Base-by-base conservation (phyloP, 2,888 invertebrate species). In the Andrena praecox region DNA sequence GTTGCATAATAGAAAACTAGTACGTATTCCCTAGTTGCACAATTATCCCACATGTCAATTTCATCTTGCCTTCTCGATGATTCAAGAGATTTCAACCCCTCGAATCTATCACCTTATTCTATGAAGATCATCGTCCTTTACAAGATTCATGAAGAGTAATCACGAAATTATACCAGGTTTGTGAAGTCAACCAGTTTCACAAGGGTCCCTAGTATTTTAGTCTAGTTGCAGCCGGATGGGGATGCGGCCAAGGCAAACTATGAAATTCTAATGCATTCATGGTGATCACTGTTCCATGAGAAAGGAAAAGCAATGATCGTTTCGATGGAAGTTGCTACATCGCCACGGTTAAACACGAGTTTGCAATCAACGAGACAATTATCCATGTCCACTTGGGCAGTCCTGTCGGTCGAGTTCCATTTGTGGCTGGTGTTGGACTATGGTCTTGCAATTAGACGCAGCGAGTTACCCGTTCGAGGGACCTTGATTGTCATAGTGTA, bases 401-500 rank as follows among this genome's bases (percentile, higher is more conserved):
- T 71, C 68, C 56, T 16, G 33, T 27, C 16, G 66, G 56, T 73
- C 42, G 71, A 79, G 78, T 77, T 75, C 63, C 77, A 88, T 82
- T 83, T 70, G 82, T 48, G 70, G 84, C 77, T 71, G 64, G 42
- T 72, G 77, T 76, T 73, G 75, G 77, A 81, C 69, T 80, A 77
- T 74, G 80, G 42, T 74, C 85, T 70, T 59, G 84, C 74, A 80
- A 80, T 80, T 80, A 80, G 72, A 67, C 66, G 73, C 74, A 56
- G 69, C 78, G 67, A 68, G 73, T 73, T 72, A 59, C 54, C 59
- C 48, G 60, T 48, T 31, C 35, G 33, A 33, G 64, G 77, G 73
- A 71, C 89, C 77, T 87, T 77, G 87, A 85, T 88, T 82, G 73
- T 63, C 50, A 24, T 62, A 76, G 70, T 75, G 78, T 54, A 54